Percentiles rank a stretch among this genome's conserved stretches.
Evolutionary conservation across 2,888 invertebrate genomes (phyloP).

Genomic region (Operophtera brumata): DNA sequence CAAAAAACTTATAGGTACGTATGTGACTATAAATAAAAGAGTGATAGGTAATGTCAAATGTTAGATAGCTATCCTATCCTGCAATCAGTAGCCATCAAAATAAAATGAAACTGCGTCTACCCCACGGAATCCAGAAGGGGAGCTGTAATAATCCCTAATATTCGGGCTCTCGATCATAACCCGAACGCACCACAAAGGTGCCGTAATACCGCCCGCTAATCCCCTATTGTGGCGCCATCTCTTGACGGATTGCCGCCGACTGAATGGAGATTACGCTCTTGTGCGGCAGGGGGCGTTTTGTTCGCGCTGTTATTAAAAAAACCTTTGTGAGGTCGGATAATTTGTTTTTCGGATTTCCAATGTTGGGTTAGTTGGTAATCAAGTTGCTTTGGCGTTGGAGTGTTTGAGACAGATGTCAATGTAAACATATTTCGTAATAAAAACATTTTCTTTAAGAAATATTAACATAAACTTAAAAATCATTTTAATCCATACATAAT

Average conservation of each 20-base stretch:
- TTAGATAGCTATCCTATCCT: neutral
- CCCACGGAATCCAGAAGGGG: constrained; percentile 45
- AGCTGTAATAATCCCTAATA: constrained; percentile 77
- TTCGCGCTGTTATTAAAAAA: constrained; percentile 63
- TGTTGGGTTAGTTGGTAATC: constrained; percentile 26
- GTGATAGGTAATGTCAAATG: too few species aligned
- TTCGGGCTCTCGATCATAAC: constrained; percentile 75
- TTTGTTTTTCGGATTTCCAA: constrained; percentile 64
- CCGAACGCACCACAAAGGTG: constrained; percentile 68
- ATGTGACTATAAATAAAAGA: too few species aligned
- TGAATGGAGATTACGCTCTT: constrained; percentile 66
- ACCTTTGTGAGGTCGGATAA: constrained; percentile 58
- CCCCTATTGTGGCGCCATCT: constrained; percentile 78
- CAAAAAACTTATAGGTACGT: too few species aligned
- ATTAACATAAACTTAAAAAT: too few species aligned
- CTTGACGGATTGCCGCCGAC: constrained; percentile 73
- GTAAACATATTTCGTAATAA: neutral
- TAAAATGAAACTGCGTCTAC: constrained; percentile 23
- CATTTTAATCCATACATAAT: too few species aligned
- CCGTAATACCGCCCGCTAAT: constrained; percentile 76
- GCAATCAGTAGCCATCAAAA: constrained; percentile 5
- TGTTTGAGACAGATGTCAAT: constrained; percentile 28
- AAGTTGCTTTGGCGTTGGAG: constrained; percentile 37
- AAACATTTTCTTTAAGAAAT: too few species aligned
- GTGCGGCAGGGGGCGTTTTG: constrained; percentile 67